A percentile compares a stretch with the other conserved stretches of the same genome.
These are phyloP conservation scores for Aviceda subcristata DNA, from an alignment of 2,113 vertebrate species.

Conservation along the genomic window DNA sequence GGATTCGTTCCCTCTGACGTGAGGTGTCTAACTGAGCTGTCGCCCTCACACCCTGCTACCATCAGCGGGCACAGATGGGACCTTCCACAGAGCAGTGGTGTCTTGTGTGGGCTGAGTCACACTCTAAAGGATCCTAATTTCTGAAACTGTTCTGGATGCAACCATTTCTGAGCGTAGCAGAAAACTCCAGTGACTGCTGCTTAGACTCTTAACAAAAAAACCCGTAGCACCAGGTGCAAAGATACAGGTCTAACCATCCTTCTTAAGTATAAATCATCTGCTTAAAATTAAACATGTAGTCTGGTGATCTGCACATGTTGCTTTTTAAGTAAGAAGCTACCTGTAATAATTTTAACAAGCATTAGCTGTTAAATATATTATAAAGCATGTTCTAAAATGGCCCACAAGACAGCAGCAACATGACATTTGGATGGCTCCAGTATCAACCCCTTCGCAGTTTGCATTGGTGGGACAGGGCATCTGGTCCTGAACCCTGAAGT, in stretches of 20 bases:
- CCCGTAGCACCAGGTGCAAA: not conserved
- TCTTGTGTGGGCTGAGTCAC: not conserved
- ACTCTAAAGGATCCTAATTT: not conserved
- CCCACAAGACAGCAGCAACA: not conserved
- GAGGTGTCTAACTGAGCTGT: not conserved
- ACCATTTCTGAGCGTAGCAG: not conserved
- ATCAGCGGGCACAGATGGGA: not conserved
- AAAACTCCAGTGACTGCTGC: not conserved
- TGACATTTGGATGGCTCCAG: not conserved
- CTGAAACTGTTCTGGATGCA: not conserved
- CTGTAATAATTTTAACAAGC: not conserved
- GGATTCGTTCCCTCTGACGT: not conserved
- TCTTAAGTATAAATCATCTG: not conserved
- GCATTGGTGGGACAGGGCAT: not conserved
- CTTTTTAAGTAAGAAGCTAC: not conserved
- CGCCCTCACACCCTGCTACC: not conserved
- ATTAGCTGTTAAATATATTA: not conserved
- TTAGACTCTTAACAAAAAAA: not conserved
- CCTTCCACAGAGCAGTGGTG: not conserved
- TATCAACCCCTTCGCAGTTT: not conserved
- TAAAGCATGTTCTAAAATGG: not conserved
- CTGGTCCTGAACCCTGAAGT: not conserved
- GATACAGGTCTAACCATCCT: not conserved
- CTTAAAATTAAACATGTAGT: not conserved
- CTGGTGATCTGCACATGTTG: not conserved